Base-by-base conservation (phyloP, 2,797 vertebrate genomes). In the Onychomys leucogaster region DNA sequence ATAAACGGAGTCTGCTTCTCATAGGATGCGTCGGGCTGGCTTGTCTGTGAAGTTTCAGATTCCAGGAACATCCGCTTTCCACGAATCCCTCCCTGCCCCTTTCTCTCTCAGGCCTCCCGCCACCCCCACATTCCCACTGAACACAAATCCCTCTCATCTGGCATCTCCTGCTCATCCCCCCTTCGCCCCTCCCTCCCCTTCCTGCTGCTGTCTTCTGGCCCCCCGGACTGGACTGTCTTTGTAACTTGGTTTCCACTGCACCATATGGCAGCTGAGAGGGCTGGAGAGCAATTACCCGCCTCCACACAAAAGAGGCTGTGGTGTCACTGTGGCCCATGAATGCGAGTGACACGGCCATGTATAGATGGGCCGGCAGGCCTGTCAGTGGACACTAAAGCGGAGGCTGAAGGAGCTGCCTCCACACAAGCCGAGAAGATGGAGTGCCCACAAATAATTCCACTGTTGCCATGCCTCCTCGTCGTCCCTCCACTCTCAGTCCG, bases 241-340 rank as follows among this genome's bases (percentile, higher is more conserved):
- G 98, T 98, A 97, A 98, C 91, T 61, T 59, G 65, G 95, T 94
- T 97, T 97, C 98, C 96, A 90, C 97, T 9, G 94, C 96, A 98
- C 98, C 99, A 99, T 99, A 99, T 99, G 99, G 99, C 98, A 98
- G 98, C 98, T 99, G 98, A 98, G 98, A 97, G 97, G 95, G 98
- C 96, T 96, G 86, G 95, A 98, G 98, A 97, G 96, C 95, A 80
- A 81, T 94, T 98, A 98, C 98, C 97, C 87, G 94, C 90, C 98
- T 97, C 32, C 0, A 32, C 97, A 99, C 98, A 99, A 99, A 99
- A 97, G 98, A 94, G 84, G 83, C 98, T 95, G 94, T 0, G 90
- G 97, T 98, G 98, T 98, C 98, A 98, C 98, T 98, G 98, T 95
- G 89, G 97, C 98, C 98, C 98, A 98, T 98, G 98, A 98, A 99